Evolutionary conservation across 2,888 invertebrate genomes (phyloP).

Genomic region (Sipunculus nudus): DNA sequence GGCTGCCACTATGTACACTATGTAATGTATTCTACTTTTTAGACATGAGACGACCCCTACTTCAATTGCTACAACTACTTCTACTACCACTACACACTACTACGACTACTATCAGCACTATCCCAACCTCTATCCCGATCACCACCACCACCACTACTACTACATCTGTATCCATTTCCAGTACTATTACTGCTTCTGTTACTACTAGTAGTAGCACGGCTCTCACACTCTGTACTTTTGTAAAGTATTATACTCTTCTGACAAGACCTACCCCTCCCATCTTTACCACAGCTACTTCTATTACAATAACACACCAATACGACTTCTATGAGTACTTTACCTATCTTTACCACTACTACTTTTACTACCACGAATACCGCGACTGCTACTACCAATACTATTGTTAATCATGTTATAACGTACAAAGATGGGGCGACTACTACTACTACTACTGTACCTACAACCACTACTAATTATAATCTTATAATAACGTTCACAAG

Average conservation of each 20-base stretch:
- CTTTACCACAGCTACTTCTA: too few species aligned
- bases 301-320: too few species aligned
- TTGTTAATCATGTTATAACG: neutral
- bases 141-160: slow-evolving; percentile 5
- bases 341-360: too few species aligned
- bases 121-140: neutral
- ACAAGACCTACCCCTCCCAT: too few species aligned
- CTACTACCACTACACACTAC: slow-evolving; percentile 3
- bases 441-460: neutral
- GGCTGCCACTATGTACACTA: too few species aligned
- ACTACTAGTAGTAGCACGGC: too few species aligned
- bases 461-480: neutral
- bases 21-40: too few species aligned
- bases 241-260: too few species aligned
- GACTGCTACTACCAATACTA: slow-evolving; percentile 1
- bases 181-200: neutral
- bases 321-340: too few species aligned
- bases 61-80: neutral
- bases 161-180: neutral
- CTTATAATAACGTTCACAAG: too few species aligned
- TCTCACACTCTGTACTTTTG: too few species aligned
- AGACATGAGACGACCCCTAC: slow-evolving; percentile 12
- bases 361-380: slow-evolving; percentile 1
- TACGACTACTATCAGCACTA: slow-evolving; percentile 4
- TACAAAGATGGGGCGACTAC: too few species aligned